A percentile compares a stretch with the other conserved stretches of the same genome.
phyloP scores from a whole-genome alignment of 2,888 invertebrate genomes.

The Cistogaster globosa region DNA sequence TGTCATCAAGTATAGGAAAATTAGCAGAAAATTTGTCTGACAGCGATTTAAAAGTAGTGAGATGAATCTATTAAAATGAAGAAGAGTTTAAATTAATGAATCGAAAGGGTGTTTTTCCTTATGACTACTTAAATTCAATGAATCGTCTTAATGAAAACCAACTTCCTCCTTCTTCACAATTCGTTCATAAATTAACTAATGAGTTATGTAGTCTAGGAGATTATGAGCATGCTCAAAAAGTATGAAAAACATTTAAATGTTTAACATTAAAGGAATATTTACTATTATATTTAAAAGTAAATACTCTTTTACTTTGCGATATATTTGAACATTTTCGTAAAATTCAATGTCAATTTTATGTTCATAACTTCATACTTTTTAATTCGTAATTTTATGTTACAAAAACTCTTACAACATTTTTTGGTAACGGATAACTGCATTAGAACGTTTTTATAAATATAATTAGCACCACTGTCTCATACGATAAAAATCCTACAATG shows the following conservation, averaged over 20 bases:
- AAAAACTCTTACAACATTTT: neutral
- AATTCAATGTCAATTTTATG: too few species aligned
- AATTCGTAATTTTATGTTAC: too few species aligned
- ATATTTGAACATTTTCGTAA: constrained; percentile 10
- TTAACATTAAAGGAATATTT: neutral
- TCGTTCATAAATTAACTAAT: constrained; percentile 72
- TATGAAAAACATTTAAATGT: constrained; percentile 14
- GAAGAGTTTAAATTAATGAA: constrained; percentile 13
- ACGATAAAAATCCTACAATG: too few species aligned
- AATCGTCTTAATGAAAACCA: constrained; percentile 8
- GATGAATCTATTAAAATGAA: neutral
- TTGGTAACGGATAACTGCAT: too few species aligned
- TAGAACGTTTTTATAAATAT: too few species aligned
- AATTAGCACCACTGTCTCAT: too few species aligned
- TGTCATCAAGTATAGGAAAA: constrained; percentile 9
- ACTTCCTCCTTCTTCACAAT: constrained; percentile 29
- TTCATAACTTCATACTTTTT: too few species aligned
- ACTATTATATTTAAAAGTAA: too few species aligned
- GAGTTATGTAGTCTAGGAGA: constrained; percentile 34
- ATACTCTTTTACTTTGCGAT: neutral
- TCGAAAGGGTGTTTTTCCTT: constrained; percentile 5
- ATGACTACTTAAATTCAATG: constrained; percentile 8
- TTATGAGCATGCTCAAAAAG: neutral
- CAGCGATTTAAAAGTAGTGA: neutral
- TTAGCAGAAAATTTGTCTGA: constrained; percentile 3